Evolutionary conservation across 1,140 invertebrate species (phyloP).

Genomic region (Zaprionus capensis): DNA sequence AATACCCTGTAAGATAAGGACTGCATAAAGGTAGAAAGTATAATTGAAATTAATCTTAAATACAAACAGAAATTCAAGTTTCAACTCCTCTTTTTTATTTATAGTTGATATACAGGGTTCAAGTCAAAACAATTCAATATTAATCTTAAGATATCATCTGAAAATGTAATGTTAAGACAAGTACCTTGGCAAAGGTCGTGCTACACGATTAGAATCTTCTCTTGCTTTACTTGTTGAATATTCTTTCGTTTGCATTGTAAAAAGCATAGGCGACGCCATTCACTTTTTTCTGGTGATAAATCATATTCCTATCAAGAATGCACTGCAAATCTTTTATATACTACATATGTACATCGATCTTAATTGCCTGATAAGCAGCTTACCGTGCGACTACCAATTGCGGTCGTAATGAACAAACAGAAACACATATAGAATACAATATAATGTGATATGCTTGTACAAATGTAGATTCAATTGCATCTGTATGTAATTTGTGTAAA

Average conservation of each 20-base stretch:
- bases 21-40: neutral
- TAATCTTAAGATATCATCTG: too few species aligned
- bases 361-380: slow-evolving; percentile 65
- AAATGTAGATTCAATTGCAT: neutral
- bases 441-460: neutral
- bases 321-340: slow-evolving; percentile 41
- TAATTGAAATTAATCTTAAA: too few species aligned
- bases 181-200: too few species aligned
- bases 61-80: too few species aligned
- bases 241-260: too few species aligned
- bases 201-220: too few species aligned
- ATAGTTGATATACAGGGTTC: too few species aligned
- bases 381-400: slow-evolving; percentile 44
- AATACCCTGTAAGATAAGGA: neutral
- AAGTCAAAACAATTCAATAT: neutral
- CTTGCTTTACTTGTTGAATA: too few species aligned
- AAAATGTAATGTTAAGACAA: too few species aligned
- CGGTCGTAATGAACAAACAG: slow-evolving; percentile 1
- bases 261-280: neutral
- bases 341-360: slow-evolving; percentile 33
- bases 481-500: slow-evolving; percentile 16
- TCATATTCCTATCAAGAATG: slow-evolving; percentile 62
- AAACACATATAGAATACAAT: neutral
- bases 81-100: too few species aligned
- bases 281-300: slow-evolving; percentile 31